Evolutionary conservation across 2,113 vertebrate genomes (phyloP).

Genomic region (Sturnus vulgaris): DNA sequence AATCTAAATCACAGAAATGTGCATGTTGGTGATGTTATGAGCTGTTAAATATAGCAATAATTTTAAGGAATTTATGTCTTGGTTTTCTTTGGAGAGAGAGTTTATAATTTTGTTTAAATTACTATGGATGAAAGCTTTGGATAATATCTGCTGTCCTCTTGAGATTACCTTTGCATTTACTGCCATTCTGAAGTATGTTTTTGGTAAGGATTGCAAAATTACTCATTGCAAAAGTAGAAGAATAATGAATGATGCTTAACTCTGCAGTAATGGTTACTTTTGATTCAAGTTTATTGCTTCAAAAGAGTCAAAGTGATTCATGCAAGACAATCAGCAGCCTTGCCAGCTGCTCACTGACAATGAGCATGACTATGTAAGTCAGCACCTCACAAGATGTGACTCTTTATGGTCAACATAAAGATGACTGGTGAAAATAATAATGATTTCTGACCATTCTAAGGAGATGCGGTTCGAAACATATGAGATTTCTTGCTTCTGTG

Average conservation of each 20-base stretch:
- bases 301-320: neutral
- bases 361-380: neutral
- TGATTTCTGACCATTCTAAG: neutral
- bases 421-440: neutral
- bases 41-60: slow-evolving; percentile 69
- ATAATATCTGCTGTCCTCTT: neutral
- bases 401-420: neutral
- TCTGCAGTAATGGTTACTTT: neutral
- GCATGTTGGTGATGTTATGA: slow-evolving; percentile 32
- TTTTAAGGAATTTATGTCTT: slow-evolving; percentile 47
- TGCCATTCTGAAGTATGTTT: neutral
- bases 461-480: neutral
- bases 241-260: neutral
- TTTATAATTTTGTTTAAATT: neutral
- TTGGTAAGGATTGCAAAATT: neutral
- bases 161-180: neutral
- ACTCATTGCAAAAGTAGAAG: neutral
- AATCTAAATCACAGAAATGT: slow-evolving; percentile 35
- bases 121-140: neutral
- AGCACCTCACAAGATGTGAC: neutral
- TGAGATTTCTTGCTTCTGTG: neutral
- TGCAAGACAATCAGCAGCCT: neutral
- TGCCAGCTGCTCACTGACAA: neutral
- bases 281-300: neutral
- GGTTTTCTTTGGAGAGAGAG: neutral